Conservation (phyloP, 1,140 invertebrate species). For the Limonius californicus region DNA sequence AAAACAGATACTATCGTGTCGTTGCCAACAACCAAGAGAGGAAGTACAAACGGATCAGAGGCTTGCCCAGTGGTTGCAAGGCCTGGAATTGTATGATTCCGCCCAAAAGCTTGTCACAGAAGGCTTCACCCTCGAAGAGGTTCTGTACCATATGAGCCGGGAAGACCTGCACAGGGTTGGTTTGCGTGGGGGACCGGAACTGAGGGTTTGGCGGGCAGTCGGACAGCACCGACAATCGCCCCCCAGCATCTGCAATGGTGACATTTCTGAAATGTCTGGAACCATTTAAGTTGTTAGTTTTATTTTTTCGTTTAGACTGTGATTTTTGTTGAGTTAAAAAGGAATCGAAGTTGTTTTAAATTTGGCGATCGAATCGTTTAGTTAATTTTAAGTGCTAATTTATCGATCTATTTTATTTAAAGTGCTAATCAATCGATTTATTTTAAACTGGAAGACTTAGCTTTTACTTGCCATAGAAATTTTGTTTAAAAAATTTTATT, state of each 20-base stretch:
- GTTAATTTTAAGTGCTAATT: not conserved
- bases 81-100: conserved; percentile 54
- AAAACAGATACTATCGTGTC: conserved; percentile 26
- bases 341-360: not conserved
- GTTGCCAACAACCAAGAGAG: conserved; percentile 39
- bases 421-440: not conserved
- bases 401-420: not conserved
- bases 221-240: conserved; percentile 46
- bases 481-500: not conserved
- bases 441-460: not conserved
- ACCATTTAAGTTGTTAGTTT: not conserved
- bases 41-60: conserved; percentile 47
- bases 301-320: conserved; percentile 11
- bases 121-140: conserved; percentile 74
- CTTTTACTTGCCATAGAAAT: not conserved
- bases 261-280: conserved; percentile 10
- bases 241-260: conserved; percentile 19
- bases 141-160: conserved; percentile 67
- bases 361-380: too few relatives aligned
- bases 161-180: conserved; percentile 72
- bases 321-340: not conserved
- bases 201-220: conserved; percentile 54
- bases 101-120: conserved; percentile 64
- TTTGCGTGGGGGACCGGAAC: conserved; percentile 59
- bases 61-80: conserved; percentile 58